Percentiles rank a stretch among this genome's conserved stretches.
phyloP scores from a whole-genome alignment of 2,113 vertebrate species.

The Larimichthys crocea region DNA sequence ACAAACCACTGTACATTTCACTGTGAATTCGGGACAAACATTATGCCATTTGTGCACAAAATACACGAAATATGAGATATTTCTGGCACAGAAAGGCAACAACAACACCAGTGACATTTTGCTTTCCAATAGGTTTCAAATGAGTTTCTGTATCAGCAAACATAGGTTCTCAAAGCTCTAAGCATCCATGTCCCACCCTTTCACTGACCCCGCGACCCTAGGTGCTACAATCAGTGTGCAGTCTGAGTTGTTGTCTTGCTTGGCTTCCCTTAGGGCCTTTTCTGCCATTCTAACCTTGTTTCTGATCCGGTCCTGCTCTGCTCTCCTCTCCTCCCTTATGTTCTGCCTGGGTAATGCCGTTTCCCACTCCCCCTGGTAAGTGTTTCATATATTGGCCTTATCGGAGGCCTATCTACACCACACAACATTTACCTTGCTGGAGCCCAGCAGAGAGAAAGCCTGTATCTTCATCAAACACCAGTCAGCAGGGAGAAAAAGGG shows the following conservation, averaged over 20 bases:
- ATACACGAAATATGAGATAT: conserved; percentile 19
- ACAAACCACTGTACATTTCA: conserved; percentile 50
- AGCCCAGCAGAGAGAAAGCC: conserved; percentile 78
- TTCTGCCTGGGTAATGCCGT: conserved; percentile 61
- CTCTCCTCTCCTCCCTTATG: conserved; percentile 37
- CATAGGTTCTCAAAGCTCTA: conserved; percentile 20
- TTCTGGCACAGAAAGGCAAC: background rate
- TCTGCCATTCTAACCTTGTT: conserved; percentile 74
- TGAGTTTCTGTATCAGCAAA: conserved; percentile 29
- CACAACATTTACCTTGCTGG: conserved; percentile 75
- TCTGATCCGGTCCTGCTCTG: conserved; percentile 59
- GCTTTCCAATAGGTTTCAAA: background rate
- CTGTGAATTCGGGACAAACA: conserved; percentile 47
- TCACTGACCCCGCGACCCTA: conserved; percentile 51
- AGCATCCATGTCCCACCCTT: conserved; percentile 15
- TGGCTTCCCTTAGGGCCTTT: conserved; percentile 61
- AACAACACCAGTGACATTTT: conserved; percentile 13
- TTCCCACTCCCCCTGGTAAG: conserved; percentile 61
- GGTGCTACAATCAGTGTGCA: conserved; percentile 44
- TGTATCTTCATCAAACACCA: conserved; percentile 88
- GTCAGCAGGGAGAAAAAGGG: conserved; percentile 79
- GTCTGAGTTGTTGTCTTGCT: conserved; percentile 53
- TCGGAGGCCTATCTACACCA: conserved; percentile 71
- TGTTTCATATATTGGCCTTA: conserved; percentile 74
- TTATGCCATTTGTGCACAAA: conserved; percentile 23